Conservation (phyloP, 2,888 invertebrate genomes). For the Scaptodrosophila latifasciaeformis region DNA sequence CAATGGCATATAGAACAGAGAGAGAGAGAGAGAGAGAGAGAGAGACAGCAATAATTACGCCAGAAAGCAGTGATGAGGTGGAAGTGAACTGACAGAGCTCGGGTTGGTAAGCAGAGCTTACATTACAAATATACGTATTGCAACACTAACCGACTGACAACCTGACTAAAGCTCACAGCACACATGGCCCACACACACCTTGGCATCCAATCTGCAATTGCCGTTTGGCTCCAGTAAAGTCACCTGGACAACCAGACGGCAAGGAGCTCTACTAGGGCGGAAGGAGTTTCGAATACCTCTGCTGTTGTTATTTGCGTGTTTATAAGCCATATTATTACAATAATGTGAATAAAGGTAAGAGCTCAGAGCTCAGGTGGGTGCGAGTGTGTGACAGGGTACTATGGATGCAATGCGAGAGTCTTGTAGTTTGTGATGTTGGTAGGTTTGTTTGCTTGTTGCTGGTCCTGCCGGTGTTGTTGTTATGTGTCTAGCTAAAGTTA, state of each 20-base stretch:
- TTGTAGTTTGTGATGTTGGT: too few relatives aligned
- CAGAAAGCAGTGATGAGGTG: too few relatives aligned
- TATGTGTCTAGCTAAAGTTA: slow-evolving; percentile 52
- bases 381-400: slow-evolving; percentile 2
- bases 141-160: not conserved
- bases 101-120: too few relatives aligned
- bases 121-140: too few relatives aligned
- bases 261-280: not conserved
- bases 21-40: too few relatives aligned
- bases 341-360: slow-evolving; percentile 40
- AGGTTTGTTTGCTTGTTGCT: slow-evolving; percentile 22
- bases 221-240: slow-evolving; percentile 26
- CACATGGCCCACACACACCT: not conserved
- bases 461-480: slow-evolving; percentile 26
- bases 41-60: too few relatives aligned
- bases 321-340: slow-evolving; percentile 64
- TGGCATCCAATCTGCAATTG: slow-evolving; percentile 35
- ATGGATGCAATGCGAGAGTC: too few relatives aligned
- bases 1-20: too few relatives aligned
- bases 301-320: slow-evolving; percentile 48
- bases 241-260: slow-evolving; percentile 49
- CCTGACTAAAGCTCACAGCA: slow-evolving; percentile 14
- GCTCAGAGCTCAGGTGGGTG: slow-evolving; percentile 11
- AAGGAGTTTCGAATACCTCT: slow-evolving; percentile 9
- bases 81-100: too few relatives aligned